phyloP scores from a whole-genome alignment of 1,140 invertebrate genomes.

The Agrilus planipennis region DNA sequence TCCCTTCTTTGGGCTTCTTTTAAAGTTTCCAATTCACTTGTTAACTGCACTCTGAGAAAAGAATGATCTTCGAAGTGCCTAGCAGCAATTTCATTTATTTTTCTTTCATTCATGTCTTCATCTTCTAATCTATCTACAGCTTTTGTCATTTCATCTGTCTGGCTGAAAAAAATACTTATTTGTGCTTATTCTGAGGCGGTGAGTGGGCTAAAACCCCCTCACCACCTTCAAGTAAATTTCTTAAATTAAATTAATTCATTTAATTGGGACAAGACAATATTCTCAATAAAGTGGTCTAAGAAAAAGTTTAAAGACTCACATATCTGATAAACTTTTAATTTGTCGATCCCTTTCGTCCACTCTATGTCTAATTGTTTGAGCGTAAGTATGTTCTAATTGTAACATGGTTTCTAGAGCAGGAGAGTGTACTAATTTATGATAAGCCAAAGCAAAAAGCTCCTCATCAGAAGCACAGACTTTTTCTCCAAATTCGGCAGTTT shows the following conservation, averaged over 20 bases:
- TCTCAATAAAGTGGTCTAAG: no score
- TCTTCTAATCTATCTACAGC: conserved; percentile 55
- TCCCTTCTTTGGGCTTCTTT: conserved; percentile 67
- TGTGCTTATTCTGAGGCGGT: background rate
- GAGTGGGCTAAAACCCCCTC: no score
- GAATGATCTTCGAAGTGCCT: conserved; percentile 68
- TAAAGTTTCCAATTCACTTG: conserved; percentile 57
- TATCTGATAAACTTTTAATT: conserved; percentile 44
- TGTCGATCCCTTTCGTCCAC: conserved; percentile 52
- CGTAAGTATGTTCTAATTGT: conserved; percentile 66
- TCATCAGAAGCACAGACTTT: conserved; percentile 61
- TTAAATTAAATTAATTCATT: no score
- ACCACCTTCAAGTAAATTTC: no score
- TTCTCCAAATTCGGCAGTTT: conserved; percentile 53
- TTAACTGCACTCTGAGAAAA: conserved; percentile 57
- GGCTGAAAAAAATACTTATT: conserved; percentile 35
- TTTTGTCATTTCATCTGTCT: conserved; percentile 64
- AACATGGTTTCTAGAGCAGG: conserved; percentile 69
- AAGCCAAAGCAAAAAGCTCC: conserved; percentile 69
- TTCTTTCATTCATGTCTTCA: conserved; percentile 52
- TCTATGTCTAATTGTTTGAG: conserved; percentile 53
- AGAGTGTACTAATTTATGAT: conserved; percentile 68
- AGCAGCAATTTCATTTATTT: conserved; percentile 63
- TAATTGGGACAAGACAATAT: no score
- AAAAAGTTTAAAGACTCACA: conserved; percentile 32